These are phyloP conservation scores for Chrysogorgia sp. DNA, from an alignment of 92 coral and sea anemone genomes.

Conservation along the genomic window DNA sequence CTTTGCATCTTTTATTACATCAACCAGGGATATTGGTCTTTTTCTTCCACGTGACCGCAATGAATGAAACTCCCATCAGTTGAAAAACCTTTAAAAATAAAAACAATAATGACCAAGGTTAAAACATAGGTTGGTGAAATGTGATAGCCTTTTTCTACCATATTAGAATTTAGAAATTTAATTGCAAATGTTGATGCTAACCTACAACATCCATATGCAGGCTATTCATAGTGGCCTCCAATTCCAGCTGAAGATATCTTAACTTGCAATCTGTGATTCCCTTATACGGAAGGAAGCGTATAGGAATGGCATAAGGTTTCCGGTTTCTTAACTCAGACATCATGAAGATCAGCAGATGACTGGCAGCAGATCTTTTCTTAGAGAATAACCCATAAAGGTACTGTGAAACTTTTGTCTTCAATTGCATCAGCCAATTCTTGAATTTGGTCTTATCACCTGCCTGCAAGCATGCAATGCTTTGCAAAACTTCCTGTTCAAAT, in stretches of 20 bases:
- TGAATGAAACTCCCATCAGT: conserved; percentile 12
- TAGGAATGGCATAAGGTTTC: conserved; percentile 72
- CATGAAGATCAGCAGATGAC: conserved; percentile 66
- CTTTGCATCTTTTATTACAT: not conserved
- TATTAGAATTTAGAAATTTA: not conserved
- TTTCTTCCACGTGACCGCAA: conserved; percentile 15
- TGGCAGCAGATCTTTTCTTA: conserved; percentile 63
- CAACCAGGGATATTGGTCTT: conserved; percentile 5
- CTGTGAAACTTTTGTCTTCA: too few relatives aligned
- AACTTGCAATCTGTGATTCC: conserved; percentile 57
- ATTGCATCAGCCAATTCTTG: too few relatives aligned
- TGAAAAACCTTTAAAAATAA: conserved; percentile 22
- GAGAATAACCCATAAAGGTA: conserved; percentile 51
- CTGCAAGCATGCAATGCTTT: not conserved
- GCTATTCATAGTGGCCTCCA: conserved; percentile 43
- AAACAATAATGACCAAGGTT: not conserved
- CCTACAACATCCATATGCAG: conserved; percentile 68
- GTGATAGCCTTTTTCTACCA: not conserved
- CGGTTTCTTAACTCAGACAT: conserved; percentile 61
- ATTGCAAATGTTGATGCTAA: conserved; percentile 9
- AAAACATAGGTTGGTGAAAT: not conserved
- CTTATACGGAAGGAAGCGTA: conserved; percentile 47
- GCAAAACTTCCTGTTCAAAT: conserved; percentile 7
- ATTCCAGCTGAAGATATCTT: conserved; percentile 46
- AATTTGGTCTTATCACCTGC: too few relatives aligned